Evolutionary conservation across 2,888 invertebrate species (phyloP).

Genomic region (Meganola albula): DNA sequence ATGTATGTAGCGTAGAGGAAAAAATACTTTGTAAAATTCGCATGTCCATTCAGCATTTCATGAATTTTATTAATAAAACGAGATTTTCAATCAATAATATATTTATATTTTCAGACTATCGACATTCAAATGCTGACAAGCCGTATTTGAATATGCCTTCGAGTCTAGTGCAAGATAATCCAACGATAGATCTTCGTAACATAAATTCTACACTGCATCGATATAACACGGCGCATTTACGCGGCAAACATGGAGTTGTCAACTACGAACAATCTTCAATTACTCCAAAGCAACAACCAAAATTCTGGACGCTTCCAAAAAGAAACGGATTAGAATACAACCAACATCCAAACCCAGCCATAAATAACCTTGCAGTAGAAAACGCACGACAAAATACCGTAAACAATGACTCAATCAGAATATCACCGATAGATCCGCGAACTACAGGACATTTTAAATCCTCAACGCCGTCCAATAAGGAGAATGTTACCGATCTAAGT

Average conservation of each 20-base stretch:
- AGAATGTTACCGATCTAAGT: slow-evolving; percentile 69
- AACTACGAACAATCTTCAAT: slow-evolving; percentile 49
- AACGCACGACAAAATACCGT: slow-evolving; percentile 24
- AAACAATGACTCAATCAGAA: slow-evolving; percentile 68
- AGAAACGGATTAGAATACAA: slow-evolving; percentile 36
- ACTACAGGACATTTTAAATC: slow-evolving; percentile 79
- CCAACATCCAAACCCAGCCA: slow-evolving; percentile 19
- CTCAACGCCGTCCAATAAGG: slow-evolving; percentile 81
- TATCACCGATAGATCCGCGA: slow-evolving; percentile 83
- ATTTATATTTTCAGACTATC: slow-evolving; percentile 75
- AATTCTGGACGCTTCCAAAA: slow-evolving; percentile 80
- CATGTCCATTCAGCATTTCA: too few relatives aligned
- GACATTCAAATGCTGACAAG: slow-evolving; percentile 80
- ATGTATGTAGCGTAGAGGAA: too few relatives aligned
- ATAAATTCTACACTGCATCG: slow-evolving; percentile 50
- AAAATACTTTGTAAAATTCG: too few relatives aligned
- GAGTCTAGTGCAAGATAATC: slow-evolving; percentile 41
- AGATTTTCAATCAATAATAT: too few relatives aligned
- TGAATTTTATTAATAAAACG: too few relatives aligned
- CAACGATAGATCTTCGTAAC: slow-evolving; percentile 45
- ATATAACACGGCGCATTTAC: slow-evolving; percentile 53
- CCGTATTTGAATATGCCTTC: slow-evolving; percentile 51
- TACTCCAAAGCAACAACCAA: slow-evolving; percentile 46
- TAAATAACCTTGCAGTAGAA: slow-evolving; percentile 28
- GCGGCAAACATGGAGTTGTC: slow-evolving; percentile 52